These are phyloP conservation scores for Acanthiza pusilla DNA, from an alignment of 2,797 vertebrate species.

Conservation along the genomic window DNA sequence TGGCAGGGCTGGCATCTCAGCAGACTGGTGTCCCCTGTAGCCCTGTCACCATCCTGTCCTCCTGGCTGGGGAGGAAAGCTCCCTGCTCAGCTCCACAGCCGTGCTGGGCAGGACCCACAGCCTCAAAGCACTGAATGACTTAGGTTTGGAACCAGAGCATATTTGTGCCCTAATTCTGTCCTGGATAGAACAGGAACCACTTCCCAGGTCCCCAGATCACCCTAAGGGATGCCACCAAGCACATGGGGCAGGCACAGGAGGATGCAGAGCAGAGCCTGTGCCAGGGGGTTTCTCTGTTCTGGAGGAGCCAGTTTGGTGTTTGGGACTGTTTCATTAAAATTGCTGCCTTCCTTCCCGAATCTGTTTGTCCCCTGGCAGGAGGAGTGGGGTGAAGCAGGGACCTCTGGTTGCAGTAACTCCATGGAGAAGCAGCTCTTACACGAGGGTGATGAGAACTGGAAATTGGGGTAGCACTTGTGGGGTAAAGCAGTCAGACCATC, in stretches of 20 bases:
- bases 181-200: neutral
- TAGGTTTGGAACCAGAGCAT: rapidly evolving
- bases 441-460: neutral
- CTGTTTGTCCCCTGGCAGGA: neutral
- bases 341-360: neutral
- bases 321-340: neutral
- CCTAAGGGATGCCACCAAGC: neutral
- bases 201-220: neutral
- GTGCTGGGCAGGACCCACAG: neutral
- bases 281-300: neutral
- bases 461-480: neutral
- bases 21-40: neutral
- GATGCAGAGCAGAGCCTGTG: neutral
- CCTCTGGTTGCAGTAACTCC: neutral
- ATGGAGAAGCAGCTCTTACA: neutral
- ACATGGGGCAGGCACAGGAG: rapidly evolving
- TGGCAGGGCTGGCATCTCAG: neutral
- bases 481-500: neutral
- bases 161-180: neutral
- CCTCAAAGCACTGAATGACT: neutral
- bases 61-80: neutral
- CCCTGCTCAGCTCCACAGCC: neutral
- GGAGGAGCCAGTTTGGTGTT: no score
- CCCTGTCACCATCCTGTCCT: neutral
- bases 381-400: neutral